Evolutionary conservation across 2,888 invertebrate genomes (phyloP).

Genomic region (Agonopterix arenella): DNA sequence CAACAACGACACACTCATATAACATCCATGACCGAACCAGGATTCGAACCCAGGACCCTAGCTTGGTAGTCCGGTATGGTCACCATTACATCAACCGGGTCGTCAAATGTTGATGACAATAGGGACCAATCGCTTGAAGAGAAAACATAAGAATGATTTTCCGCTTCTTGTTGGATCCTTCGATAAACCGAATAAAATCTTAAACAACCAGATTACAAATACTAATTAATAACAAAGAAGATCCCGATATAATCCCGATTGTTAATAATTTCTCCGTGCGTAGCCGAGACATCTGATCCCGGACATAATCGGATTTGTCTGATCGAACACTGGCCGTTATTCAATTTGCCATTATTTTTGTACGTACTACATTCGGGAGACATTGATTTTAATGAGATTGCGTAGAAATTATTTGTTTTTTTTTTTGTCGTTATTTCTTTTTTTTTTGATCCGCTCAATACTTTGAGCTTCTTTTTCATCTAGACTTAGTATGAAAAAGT

Average conservation of each 20-base stretch:
- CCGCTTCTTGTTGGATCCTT: too few species aligned
- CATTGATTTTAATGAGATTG: conserved; percentile 70
- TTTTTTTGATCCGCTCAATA: conserved; percentile 10
- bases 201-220: conserved; percentile 22
- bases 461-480: too few species aligned
- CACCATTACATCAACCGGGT: too few species aligned
- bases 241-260: conserved; percentile 48
- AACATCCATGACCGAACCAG: too few species aligned
- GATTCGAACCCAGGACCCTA: too few species aligned
- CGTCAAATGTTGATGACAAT: too few species aligned
- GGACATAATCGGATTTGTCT: conserved; percentile 65
- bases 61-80: too few species aligned
- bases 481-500: too few species aligned
- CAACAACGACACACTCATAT: too few species aligned
- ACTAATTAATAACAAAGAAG: conserved; percentile 57
- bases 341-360: conserved; percentile 63
- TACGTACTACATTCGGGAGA: conserved; percentile 41
- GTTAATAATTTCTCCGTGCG: conserved; percentile 46
- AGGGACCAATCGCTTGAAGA: too few species aligned
- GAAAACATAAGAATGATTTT: too few species aligned
- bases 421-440: neutral
- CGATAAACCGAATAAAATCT: too few species aligned
- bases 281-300: conserved; percentile 65
- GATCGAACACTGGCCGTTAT: conserved; percentile 65
- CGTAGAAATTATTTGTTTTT: conserved; percentile 5